A percentile compares a stretch with the other conserved stretches of the same genome.
phyloP scores from a whole-genome alignment of 2,888 invertebrate species.

The Drosophila borborema region DNA sequence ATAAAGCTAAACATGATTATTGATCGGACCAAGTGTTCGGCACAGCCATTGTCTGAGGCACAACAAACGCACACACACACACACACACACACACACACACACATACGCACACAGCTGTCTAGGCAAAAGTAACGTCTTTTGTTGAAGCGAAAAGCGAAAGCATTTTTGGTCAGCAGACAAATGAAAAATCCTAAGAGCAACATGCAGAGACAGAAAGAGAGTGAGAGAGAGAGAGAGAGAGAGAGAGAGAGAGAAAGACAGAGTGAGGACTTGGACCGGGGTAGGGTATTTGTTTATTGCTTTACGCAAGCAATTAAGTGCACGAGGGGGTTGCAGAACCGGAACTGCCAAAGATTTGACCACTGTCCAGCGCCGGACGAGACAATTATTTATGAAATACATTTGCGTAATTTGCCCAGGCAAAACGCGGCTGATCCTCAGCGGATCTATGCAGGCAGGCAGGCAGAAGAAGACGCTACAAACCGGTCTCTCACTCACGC shows the following conservation, averaged over 20 bases:
- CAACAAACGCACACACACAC: constrained; percentile 18
- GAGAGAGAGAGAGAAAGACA: no score
- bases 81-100: neutral
- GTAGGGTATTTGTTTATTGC: constrained; percentile 75
- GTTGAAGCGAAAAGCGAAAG: constrained; percentile 65
- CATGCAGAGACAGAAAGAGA: neutral
- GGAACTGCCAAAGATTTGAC: constrained; percentile 53
- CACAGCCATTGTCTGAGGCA: constrained; percentile 45
- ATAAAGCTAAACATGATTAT: constrained; percentile 63
- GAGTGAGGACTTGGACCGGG: neutral
- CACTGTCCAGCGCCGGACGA: constrained; percentile 62
- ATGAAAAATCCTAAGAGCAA: constrained; percentile 38
- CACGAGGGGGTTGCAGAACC: constrained; percentile 50
- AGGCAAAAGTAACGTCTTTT: constrained; percentile 74
- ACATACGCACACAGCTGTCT: constrained; percentile 26
- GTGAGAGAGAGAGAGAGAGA: no score
- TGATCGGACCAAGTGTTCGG: constrained; percentile 71
- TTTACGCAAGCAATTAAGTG: constrained; percentile 72
- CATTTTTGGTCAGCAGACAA: constrained; percentile 69
- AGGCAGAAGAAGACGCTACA: constrained; percentile 43
- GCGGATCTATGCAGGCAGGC: constrained; percentile 45
- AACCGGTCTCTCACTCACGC: constrained; percentile 30
- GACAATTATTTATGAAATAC: constrained; percentile 82
- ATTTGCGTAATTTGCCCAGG: constrained; percentile 83
- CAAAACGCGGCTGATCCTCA: constrained; percentile 40